These are phyloP conservation scores for Orycteropus afer DNA, from an alignment of 2,113 vertebrate species.

Conservation along the genomic window DNA sequence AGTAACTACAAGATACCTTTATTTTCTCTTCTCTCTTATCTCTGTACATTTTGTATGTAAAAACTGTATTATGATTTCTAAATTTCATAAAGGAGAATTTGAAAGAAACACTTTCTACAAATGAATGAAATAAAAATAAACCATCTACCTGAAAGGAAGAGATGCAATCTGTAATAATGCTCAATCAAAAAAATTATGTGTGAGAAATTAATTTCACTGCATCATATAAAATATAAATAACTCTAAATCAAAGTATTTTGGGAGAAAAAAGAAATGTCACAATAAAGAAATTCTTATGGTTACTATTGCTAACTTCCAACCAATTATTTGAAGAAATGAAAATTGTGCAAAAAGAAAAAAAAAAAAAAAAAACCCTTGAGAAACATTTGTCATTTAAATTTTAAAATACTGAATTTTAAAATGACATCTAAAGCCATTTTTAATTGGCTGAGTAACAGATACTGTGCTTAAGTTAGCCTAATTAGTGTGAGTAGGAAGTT, in stretches of 20 bases:
- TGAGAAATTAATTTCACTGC: constrained; percentile 17
- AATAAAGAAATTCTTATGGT: constrained; percentile 19
- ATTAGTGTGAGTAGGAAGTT: constrained; percentile 67
- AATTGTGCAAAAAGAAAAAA: constrained; percentile 41
- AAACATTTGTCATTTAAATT: constrained; percentile 72
- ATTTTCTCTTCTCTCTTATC: not conserved
- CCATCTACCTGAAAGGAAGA: not conserved
- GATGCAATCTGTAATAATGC: not conserved
- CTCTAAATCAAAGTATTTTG: constrained; percentile 57
- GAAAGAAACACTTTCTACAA: constrained; percentile 45
- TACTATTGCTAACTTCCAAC: constrained; percentile 44
- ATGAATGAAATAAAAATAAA: constrained; percentile 50
- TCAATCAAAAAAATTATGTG: constrained; percentile 6
- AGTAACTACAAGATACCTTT: not conserved
- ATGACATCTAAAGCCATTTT: constrained; percentile 47
- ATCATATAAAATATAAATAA: constrained; percentile 40
- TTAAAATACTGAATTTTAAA: constrained; percentile 44
- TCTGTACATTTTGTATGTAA: not conserved
- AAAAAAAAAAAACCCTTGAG: constrained; percentile 42
- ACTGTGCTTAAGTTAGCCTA: constrained; percentile 45
- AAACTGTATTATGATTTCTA: constrained; percentile 20
- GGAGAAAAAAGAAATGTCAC: constrained; percentile 22
- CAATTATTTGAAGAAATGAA: constrained; percentile 40
- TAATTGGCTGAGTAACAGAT: constrained; percentile 69
- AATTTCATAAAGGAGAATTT: constrained; percentile 20